Percentiles rank a stretch among this genome's conserved stretches.
These are phyloP conservation scores for Ptychochromis oligacanthus DNA, from an alignment of 2,113 vertebrate species.

Conservation along the genomic window DNA sequence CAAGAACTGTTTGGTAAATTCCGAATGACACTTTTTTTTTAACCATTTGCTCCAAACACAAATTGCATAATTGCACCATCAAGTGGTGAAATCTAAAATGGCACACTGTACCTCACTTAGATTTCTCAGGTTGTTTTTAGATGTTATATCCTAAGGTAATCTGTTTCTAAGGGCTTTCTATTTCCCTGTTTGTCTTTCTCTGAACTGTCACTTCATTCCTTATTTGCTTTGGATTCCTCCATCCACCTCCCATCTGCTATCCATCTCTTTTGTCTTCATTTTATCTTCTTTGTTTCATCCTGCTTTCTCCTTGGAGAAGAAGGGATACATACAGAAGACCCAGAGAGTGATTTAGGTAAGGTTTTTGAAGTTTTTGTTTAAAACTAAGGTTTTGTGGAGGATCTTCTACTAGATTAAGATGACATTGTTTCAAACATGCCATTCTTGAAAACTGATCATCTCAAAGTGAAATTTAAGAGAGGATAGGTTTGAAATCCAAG, in stretches of 20 bases:
- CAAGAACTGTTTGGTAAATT: neutral
- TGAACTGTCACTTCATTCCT: constrained; percentile 40
- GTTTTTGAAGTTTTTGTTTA: neutral
- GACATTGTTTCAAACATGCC: neutral
- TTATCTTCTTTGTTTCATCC: constrained; percentile 69
- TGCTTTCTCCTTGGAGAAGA: constrained; percentile 94
- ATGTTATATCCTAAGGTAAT: neutral
- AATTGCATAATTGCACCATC: constrained; percentile 69
- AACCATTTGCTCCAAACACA: constrained; percentile 2
- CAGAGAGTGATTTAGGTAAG: constrained; percentile 95
- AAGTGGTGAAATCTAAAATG: constrained; percentile 57
- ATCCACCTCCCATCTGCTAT: constrained; percentile 11
- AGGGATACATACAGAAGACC: constrained; percentile 96
- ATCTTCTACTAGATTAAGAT: neutral
- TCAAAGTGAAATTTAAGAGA: neutral
- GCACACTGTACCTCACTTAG: neutral
- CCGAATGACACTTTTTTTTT: neutral
- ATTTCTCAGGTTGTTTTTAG: neutral
- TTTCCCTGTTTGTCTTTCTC: constrained; percentile 46
- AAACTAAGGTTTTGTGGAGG: neutral
- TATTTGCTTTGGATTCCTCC: constrained; percentile 35
- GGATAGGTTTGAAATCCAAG: neutral
- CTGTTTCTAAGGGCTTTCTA: constrained; percentile 55
- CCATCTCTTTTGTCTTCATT: constrained; percentile 47
- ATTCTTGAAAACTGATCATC: neutral